Percentiles rank a stretch among this genome's conserved stretches.
phyloP scores from a whole-genome alignment of 2,888 invertebrate genomes.

The Conomelus anceps region DNA sequence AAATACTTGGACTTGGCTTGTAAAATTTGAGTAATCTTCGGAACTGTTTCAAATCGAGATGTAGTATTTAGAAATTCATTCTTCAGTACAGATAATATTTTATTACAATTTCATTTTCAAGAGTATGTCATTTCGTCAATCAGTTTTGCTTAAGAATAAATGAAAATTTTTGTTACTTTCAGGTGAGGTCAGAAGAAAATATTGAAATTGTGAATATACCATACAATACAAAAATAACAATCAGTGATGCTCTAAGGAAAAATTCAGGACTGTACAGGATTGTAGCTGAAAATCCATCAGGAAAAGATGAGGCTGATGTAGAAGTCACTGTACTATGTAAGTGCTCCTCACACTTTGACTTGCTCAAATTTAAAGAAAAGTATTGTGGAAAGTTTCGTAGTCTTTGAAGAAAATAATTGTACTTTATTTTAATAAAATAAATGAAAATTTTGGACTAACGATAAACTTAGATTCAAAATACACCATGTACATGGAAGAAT shows the following conservation, averaged over 20 bases:
- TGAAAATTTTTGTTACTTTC: slow-evolving; percentile 14
- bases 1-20: too few relatives aligned
- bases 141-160: too few relatives aligned
- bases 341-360: slow-evolving; percentile 31
- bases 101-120: background rate
- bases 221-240: slow-evolving; percentile 80
- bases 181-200: slow-evolving; percentile 59
- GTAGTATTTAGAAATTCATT: too few relatives aligned
- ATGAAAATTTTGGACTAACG: too few relatives aligned
- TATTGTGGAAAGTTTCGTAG: background rate
- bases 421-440: too few relatives aligned
- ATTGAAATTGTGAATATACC: slow-evolving; percentile 77
- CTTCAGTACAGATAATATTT: too few relatives aligned
- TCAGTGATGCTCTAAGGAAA: slow-evolving; percentile 69
- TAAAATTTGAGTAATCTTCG: too few relatives aligned
- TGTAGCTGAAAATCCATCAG: slow-evolving; percentile 82
- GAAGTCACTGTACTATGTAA: slow-evolving; percentile 81
- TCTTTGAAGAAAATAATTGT: too few relatives aligned
- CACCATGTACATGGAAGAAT: too few relatives aligned
- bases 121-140: background rate
- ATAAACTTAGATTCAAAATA: too few relatives aligned
- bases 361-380: background rate
- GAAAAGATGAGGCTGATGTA: slow-evolving; percentile 86
- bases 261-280: slow-evolving; percentile 90
- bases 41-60: too few relatives aligned